phyloP scores from a whole-genome alignment of 2,888 invertebrate species.

The Dasypogon diadema region DNA sequence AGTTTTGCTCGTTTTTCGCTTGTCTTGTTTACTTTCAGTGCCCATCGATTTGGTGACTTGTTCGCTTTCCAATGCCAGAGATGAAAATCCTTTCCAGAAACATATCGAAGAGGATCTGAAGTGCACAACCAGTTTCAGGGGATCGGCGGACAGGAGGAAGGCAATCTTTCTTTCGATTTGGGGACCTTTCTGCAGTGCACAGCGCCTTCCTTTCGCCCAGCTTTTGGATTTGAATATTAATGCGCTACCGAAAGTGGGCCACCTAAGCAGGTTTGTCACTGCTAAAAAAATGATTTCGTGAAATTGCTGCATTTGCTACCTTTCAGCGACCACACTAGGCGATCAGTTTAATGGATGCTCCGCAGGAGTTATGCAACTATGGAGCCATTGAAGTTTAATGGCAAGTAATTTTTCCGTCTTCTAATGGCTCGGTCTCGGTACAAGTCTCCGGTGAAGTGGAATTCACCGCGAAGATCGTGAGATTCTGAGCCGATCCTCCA shows the following conservation, averaged over 20 bases:
- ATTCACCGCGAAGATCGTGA: neutral
- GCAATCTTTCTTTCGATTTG: neutral
- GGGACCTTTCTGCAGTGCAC: neutral
- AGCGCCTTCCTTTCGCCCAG: neutral
- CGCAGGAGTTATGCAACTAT: constrained; percentile 18
- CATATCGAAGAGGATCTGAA: neutral
- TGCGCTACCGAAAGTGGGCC: constrained; percentile 17
- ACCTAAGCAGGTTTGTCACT: constrained; percentile 40
- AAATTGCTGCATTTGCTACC: constrained; percentile 12
- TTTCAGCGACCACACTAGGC: neutral
- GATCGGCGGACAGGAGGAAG: neutral
- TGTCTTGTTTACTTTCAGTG: neutral
- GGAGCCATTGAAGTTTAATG: constrained; percentile 33
- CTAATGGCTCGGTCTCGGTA: neutral
- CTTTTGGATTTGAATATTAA: constrained; percentile 9
- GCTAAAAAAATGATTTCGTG: neutral
- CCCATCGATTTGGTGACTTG: neutral
- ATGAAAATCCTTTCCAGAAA: neutral
- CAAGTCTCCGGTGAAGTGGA: neutral
- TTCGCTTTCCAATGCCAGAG: neutral
- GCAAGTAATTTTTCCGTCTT: neutral
- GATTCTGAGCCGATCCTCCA: neutral
- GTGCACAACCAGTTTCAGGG: neutral
- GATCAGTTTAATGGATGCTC: constrained; percentile 11
- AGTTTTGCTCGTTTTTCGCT: neutral